Base-by-base conservation (phyloP, 2,113 vertebrate genomes). In the Steatornis caripensis region DNA sequence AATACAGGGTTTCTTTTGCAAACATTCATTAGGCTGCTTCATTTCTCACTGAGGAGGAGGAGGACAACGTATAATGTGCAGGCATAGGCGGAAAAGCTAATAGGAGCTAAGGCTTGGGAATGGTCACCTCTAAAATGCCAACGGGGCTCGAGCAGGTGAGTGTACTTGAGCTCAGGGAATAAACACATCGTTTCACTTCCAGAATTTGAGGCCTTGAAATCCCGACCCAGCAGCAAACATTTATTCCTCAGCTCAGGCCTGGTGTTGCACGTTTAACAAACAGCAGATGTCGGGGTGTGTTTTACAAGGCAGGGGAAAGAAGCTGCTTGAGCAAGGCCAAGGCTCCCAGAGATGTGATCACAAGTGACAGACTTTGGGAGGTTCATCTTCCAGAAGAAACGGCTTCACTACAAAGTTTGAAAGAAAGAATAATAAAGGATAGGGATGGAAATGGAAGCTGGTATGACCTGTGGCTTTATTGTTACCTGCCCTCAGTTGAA, bases 321-420 rank as follows among this genome's bases (percentile, higher is more conserved):
- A 66, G 26, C 36, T 22, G 13, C 36, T 61, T 39, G 45, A 65
- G 12, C 32, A 89, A 76, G 27, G 32, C 30, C 45, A 43, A 58
- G n/a, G 24, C 34, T 22, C 0, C 0, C 26, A 69, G 60, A 69
- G 43, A 29, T 41, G 45, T 10, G 4, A 7, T 34, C 1, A 4
- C 48, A 37, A 0, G 0, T 26, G 19, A 23, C 49, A n/a, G 24
- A 24, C 15, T 49, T 60, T 15, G 16, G 9, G 57, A 26, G 27
- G 18, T 70, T 80, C 45, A 55, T 55, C 75, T 71, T 55, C 39
- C 13, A 75, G 36, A 84, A 15, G 6, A 60, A 41, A 58, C 2
- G 2, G 15, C 15, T 39, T 82, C 24, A 14, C 12, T 29, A 29
- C 10, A 24, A 41, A 30, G 10, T 51, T 68, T 62, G 24, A 61